Evolutionary conservation across 2,113 vertebrate genomes (phyloP), one percentile per base, ranked within the genome.

Genomic region (Plotosus lineatus): DNA sequence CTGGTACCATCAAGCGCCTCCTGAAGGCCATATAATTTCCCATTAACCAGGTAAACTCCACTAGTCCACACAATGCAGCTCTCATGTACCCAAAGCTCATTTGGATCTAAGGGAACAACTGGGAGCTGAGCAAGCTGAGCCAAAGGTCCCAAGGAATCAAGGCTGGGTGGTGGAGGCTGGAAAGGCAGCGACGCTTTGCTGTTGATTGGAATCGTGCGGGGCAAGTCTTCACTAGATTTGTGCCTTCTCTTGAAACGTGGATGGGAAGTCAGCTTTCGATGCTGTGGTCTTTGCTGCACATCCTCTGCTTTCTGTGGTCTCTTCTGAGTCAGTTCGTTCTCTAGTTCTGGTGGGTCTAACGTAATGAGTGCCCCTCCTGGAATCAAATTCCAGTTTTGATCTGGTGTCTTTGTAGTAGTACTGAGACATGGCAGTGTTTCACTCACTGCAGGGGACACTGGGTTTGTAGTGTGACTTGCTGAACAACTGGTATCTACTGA

Each of bases 71-170:
- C 95, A 86, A 99, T 96, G 88, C 98, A 99, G 87, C 95, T 95
- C 91, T 98, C 97, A 0, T 99, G 98, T 86, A 98, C 95, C 97
- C 97, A 99, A 92, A 98, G 95, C 94, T 99, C 98, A 88, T 98
- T 96, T 71, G 96, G 96, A 93, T 99, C 97, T 90, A 99, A 95
- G 94, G 97, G 97, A 95, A 98, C 95, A 93, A 98, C 94, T 88
- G 98, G 98, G 87, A 99, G 95, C 94, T 97, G 96, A 90, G 96
- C 93, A 56, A 97, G 94, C 85, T 97, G 96, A 84, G 95, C 95
- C 93, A 97, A 92, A 56, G 96, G 94, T 78, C 93, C 94, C 91
- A 96, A 90, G 83, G 96, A 95, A 90, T 94, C 94, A 90, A 95
- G 89, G 87, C 94, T 88, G 1, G 94, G 86, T 28, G 95, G 94